Conservation (phyloP, 35 echinoderm and acorn worm genomes). For the Lytechinus pictus region DNA sequence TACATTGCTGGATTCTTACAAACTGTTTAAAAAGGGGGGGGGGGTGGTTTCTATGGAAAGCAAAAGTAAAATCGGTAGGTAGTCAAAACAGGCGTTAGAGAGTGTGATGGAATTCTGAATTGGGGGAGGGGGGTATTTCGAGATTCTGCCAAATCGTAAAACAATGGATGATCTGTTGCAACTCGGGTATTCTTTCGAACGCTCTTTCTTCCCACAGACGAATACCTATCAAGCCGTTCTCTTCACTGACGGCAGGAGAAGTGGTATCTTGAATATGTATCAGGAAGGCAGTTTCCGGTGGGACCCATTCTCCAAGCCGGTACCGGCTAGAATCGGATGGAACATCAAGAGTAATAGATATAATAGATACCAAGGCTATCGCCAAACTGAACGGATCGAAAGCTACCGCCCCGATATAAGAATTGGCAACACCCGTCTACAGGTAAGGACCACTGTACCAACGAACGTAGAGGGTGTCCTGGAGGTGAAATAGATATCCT, state of each 20-base stretch:
- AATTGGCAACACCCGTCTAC: neutral
- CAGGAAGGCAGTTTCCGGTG: neutral
- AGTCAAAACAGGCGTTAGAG: too few relatives aligned
- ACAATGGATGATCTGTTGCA: too few relatives aligned
- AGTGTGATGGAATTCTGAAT: too few relatives aligned
- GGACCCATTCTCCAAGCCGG: neutral
- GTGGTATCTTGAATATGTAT: neutral
- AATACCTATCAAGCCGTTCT: neutral
- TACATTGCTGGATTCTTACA: too few relatives aligned
- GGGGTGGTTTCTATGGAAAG: too few relatives aligned
- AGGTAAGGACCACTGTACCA: neutral
- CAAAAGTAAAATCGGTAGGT: too few relatives aligned
- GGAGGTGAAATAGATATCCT: too few relatives aligned
- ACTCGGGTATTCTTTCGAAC: neutral
- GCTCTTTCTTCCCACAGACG: neutral
- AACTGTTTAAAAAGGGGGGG: too few relatives aligned
- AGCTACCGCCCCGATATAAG: neutral
- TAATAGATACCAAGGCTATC: neutral
- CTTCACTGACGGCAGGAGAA: neutral
- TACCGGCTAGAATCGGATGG: neutral
- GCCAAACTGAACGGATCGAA: too few relatives aligned
- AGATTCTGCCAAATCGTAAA: too few relatives aligned
- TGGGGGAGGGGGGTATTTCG: too few relatives aligned
- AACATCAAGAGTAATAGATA: neutral
- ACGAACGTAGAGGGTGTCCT: too few relatives aligned